These are phyloP conservation scores for Sarcophaga caerulescens DNA, from an alignment of 2,888 invertebrate species.

Conservation along the genomic window DNA sequence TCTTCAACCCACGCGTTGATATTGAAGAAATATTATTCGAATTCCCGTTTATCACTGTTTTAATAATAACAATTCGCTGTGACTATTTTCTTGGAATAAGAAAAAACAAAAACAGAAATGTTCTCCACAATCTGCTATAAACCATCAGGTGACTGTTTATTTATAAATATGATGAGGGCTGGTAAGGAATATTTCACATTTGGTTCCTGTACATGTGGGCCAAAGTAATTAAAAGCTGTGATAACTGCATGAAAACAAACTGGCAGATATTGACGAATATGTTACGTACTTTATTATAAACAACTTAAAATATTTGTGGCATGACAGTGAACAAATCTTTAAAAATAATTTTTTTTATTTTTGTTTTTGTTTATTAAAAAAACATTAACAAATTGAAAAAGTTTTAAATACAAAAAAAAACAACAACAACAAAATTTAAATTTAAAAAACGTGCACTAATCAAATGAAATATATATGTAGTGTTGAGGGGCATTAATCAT, in stretches of 20 bases:
- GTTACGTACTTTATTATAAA: constrained; percentile 16
- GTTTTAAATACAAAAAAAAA: not conserved
- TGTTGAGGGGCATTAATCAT: constrained; percentile 9
- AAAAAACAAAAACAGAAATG: too few relatives aligned
- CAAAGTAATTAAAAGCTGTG: constrained; percentile 48
- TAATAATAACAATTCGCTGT: too few relatives aligned
- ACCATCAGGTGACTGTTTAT: constrained; percentile 55
- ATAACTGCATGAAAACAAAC: constrained; percentile 30
- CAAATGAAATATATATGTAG: constrained; percentile 33
- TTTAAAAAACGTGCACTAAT: constrained; percentile 33
- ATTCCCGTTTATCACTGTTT: too few relatives aligned
- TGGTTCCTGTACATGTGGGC: constrained; percentile 17
- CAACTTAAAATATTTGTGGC: constrained; percentile 46
- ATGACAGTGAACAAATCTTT: constrained; percentile 29
- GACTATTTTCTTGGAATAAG: too few relatives aligned
- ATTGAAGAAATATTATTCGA: too few relatives aligned
- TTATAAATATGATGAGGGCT: constrained; percentile 54
- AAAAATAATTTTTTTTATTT: constrained; percentile 6
- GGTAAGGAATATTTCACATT: constrained; percentile 28
- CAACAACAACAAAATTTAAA: constrained; percentile 2
- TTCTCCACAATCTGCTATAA: not conserved
- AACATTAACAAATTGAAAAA: constrained; percentile 24
- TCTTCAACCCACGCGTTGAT: too few relatives aligned
- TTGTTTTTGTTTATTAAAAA: constrained; percentile 49
- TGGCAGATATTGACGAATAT: constrained; percentile 35